Conservation (phyloP, 1,140 invertebrate genomes). For the Chionoecetes opilio region DNA sequence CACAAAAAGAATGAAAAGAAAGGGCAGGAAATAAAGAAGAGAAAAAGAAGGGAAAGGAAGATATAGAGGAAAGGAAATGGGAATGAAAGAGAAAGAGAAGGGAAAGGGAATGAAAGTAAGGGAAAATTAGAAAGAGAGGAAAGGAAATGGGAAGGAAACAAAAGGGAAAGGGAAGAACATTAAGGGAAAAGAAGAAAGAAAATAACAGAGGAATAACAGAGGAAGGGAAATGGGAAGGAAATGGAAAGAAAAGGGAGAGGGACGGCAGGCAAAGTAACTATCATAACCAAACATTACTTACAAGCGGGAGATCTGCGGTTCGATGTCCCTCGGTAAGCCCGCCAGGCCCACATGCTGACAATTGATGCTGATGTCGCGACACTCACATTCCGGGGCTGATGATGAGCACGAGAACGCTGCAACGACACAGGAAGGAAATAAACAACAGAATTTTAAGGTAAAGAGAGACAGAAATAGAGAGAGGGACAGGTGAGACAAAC, state of each 20-base stretch:
- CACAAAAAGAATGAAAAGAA: no score
- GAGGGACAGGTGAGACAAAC: no score
- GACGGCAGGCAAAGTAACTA: no score
- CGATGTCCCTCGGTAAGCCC: conserved; percentile 52
- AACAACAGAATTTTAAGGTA: neutral
- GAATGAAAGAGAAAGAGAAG: no score
- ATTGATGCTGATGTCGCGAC: conserved; percentile 68
- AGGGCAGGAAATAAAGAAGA: neutral
- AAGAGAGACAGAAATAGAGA: no score
- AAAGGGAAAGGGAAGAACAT: no score
- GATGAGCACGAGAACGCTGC: conserved; percentile 63
- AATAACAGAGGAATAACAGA: neutral
- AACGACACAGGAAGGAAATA: neutral
- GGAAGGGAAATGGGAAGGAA: neutral
- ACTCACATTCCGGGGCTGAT: conserved; percentile 53
- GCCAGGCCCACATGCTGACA: conserved; percentile 41
- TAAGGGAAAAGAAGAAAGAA: neutral
- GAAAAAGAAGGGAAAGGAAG: neutral
- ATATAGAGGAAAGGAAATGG: no score
- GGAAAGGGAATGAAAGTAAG: no score
- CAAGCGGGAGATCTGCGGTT: conserved; percentile 65
- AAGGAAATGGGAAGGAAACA: neutral
- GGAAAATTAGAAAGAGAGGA: neutral
- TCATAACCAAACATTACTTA: conserved; percentile 40
- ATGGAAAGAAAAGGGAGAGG: neutral